These are phyloP conservation scores for Periophthalmus modestus DNA, from an alignment of 2,113 vertebrate species.

Conservation along the genomic window DNA sequence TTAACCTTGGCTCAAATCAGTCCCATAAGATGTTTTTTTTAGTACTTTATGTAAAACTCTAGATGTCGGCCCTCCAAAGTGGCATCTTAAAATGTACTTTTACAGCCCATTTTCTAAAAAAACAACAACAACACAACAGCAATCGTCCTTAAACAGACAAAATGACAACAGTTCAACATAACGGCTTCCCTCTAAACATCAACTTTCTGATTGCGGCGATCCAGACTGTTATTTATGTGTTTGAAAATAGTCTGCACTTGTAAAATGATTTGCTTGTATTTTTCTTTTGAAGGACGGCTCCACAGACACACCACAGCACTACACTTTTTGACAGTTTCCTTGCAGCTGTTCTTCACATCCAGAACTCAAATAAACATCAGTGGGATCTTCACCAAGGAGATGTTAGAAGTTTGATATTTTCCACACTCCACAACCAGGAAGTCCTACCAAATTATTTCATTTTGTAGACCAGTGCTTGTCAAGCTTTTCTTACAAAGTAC, in stretches of 20 bases:
- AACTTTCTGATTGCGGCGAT: neutral
- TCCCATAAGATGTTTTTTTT: too few relatives aligned
- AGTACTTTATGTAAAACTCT: too few relatives aligned
- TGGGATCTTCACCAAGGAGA: slow-evolving; percentile 55
- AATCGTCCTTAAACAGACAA: neutral
- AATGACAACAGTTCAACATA: neutral
- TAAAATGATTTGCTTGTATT: neutral
- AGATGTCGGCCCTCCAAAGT: neutral
- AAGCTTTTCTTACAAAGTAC: neutral
- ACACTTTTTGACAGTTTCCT: slow-evolving; percentile 60
- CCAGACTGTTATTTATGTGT: neutral
- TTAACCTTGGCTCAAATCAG: neutral
- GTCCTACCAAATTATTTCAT: neutral
- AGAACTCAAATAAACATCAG: slow-evolving; percentile 65
- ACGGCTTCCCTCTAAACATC: neutral
- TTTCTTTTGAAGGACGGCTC: neutral
- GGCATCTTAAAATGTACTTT: neutral
- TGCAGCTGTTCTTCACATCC: slow-evolving; percentile 73
- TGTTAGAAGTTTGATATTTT: slow-evolving; percentile 26
- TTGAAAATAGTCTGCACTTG: neutral
- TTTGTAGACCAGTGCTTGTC: too few relatives aligned
- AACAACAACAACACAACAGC: neutral
- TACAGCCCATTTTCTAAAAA: neutral
- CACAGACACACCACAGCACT: slow-evolving; percentile 46
- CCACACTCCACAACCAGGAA: neutral